Evolutionary conservation across 2,113 vertebrate species (phyloP), one percentile per base, ranked within the genome.

Genomic region (Polypterus senegalus): DNA sequence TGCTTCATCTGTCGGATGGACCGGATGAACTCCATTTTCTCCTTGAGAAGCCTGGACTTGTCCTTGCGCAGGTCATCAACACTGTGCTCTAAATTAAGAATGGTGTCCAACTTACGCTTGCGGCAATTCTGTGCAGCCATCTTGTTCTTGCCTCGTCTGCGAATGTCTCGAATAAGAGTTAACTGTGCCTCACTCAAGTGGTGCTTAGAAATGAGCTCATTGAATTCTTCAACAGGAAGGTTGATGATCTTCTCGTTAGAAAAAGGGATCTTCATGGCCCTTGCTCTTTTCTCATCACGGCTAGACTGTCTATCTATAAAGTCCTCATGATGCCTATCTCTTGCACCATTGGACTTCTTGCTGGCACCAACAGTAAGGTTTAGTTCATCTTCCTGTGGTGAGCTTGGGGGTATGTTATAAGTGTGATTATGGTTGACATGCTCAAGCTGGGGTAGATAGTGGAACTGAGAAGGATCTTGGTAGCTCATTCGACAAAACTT

Each of bases 401-500:
- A 70, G 47, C 64, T 80, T 2, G 93, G 86, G 0, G 89, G 91
- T 78, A 97, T 88, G 81, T 97, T 98, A 72, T 99, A 99, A 0
- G 95, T 97, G 67, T 99, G 96, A 74, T 99, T 98, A 81, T 99
- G 96, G 71, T 88, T 84, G 44, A 99, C 84, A 48, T 88, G 85
- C 74, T 97, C 94, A 58, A 97, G 83, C 77, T 92, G 94, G 62
- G 93, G 95, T 69, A 96, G 75, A 74, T 85, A 86, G 52, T 88
- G 89, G 66, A 95, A 92, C 76, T 86, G 89, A 3, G 91, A 83
- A 0, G 92, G 92, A 73, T 93, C 91, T 83, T 95, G 93, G 69
- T 89, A 97, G 84, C 93, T 97, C 96, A 98, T 97, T 60, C 95
- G 92, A 78, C 95, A 99, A 65, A 98, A 87, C 69, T 99, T 99